phyloP scores from a whole-genome alignment of 2,113 vertebrate species.

The Suricata suricatta region DNA sequence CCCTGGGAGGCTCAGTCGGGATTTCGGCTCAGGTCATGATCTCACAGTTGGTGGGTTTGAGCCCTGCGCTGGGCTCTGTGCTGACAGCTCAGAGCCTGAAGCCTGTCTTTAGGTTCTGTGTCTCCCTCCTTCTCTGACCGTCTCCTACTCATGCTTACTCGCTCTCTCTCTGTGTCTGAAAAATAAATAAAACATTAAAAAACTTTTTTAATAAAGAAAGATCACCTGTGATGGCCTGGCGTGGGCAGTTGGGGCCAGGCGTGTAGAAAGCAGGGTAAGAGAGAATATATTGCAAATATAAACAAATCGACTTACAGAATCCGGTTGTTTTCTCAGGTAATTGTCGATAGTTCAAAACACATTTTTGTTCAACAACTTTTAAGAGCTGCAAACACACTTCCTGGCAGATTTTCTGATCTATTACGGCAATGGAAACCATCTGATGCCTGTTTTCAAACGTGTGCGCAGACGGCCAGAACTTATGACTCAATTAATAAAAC shows the following conservation, averaged over 20 bases:
- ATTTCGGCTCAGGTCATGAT: too few relatives aligned
- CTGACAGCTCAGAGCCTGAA: too few relatives aligned
- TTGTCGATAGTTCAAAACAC: constrained; percentile 82
- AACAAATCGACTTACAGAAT: constrained; percentile 69
- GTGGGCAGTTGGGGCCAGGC: neutral
- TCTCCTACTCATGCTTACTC: too few relatives aligned
- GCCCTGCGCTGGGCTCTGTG: too few relatives aligned
- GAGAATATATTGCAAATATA: constrained; percentile 1
- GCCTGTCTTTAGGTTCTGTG: too few relatives aligned
- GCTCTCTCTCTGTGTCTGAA: too few relatives aligned
- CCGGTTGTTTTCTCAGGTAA: constrained; percentile 78
- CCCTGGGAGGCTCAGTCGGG: too few relatives aligned
- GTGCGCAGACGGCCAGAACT: constrained; percentile 80
- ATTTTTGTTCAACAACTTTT: constrained; percentile 82
- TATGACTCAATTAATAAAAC: constrained; percentile 87
- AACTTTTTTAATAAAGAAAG: neutral
- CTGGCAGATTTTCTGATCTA: constrained; percentile 84
- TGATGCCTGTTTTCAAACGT: constrained; percentile 84
- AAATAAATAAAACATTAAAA: too few relatives aligned
- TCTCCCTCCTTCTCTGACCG: too few relatives aligned
- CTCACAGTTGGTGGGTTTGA: too few relatives aligned
- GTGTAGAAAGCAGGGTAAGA: neutral
- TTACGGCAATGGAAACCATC: constrained; percentile 85
- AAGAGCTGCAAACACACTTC: constrained; percentile 86
- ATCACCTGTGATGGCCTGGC: neutral